Evolutionary conservation across 2,888 invertebrate genomes (phyloP).

Genomic region (Morinoia aosen): DNA sequence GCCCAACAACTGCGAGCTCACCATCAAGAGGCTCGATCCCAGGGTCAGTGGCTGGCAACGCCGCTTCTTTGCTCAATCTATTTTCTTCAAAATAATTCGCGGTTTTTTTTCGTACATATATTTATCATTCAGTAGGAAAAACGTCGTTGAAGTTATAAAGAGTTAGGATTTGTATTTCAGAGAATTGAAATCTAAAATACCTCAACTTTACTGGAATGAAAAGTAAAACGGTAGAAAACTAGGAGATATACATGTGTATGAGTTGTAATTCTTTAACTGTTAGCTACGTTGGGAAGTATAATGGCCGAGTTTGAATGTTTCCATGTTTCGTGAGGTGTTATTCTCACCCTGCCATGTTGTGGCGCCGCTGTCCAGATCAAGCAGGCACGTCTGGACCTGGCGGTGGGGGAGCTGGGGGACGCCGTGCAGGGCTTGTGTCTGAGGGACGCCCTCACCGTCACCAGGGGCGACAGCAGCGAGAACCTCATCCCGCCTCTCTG

Average conservation of each 20-base stretch:
- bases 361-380: slow-evolving; percentile 1
- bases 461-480: background rate
- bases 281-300: too few relatives aligned
- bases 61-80: background rate
- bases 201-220: too few relatives aligned
- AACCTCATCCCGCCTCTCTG: slow-evolving; percentile 54
- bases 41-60: slow-evolving; percentile 1
- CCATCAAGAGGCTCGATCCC: slow-evolving; percentile 34
- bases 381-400: slow-evolving; percentile 45
- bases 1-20: slow-evolving; percentile 52
- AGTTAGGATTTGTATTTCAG: too few relatives aligned
- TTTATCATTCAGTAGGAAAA: too few relatives aligned
- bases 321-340: too few relatives aligned
- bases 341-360: too few relatives aligned
- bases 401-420: slow-evolving; percentile 14
- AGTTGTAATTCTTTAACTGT: too few relatives aligned
- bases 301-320: too few relatives aligned
- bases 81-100: background rate
- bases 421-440: slow-evolving; percentile 39
- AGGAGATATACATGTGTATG: too few relatives aligned
- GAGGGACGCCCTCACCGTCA: slow-evolving; percentile 47
- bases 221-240: too few relatives aligned
- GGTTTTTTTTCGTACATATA: background rate
- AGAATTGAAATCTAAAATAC: too few relatives aligned
- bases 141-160: too few relatives aligned